Conservation (phyloP, 2,888 invertebrate species). For the Syrphus vitripennis region DNA sequence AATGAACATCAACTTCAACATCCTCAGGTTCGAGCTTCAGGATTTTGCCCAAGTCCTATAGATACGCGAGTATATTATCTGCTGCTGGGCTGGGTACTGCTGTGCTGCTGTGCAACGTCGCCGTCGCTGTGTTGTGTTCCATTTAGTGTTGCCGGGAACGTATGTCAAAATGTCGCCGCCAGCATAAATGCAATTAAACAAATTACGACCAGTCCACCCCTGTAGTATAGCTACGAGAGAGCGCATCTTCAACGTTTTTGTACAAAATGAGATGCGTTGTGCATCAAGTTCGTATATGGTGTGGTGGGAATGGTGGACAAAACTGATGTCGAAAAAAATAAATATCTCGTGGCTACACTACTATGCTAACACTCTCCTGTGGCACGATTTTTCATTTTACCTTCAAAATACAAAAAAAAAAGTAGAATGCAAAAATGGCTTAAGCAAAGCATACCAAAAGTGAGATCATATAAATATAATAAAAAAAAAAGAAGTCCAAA, state of each 20-base stretch:
- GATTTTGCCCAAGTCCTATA: not conserved
- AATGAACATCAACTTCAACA: conserved; percentile 5
- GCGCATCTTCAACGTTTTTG: conserved; percentile 7
- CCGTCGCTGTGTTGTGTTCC: conserved; percentile 3
- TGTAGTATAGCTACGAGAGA: conserved; percentile 32
- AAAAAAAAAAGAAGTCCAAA: conserved; percentile 48
- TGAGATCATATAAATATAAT: conserved; percentile 52
- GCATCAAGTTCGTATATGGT: not conserved
- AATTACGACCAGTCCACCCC: conserved; percentile 78
- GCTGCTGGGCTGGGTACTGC: no score
- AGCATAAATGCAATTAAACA: conserved; percentile 80
- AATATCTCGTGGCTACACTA: conserved; percentile 73
- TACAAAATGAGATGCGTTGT: conserved; percentile 9
- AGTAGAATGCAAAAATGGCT: conserved; percentile 14
- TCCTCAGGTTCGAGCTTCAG: conserved; percentile 36
- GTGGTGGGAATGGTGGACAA: conserved; percentile 9
- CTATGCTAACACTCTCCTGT: conserved; percentile 64
- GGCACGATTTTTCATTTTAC: conserved; percentile 72
- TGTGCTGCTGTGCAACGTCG: not conserved
- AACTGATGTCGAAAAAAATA: conserved; percentile 71
- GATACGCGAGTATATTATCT: no score
- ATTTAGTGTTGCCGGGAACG: conserved; percentile 74
- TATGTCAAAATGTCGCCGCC: conserved; percentile 80
- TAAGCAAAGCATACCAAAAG: conserved; percentile 20
- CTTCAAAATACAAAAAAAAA: conserved; percentile 34